These are phyloP conservation scores for Thamnaconus septentrionalis DNA, from an alignment of 2,113 vertebrate genomes.

Conservation along the genomic window DNA sequence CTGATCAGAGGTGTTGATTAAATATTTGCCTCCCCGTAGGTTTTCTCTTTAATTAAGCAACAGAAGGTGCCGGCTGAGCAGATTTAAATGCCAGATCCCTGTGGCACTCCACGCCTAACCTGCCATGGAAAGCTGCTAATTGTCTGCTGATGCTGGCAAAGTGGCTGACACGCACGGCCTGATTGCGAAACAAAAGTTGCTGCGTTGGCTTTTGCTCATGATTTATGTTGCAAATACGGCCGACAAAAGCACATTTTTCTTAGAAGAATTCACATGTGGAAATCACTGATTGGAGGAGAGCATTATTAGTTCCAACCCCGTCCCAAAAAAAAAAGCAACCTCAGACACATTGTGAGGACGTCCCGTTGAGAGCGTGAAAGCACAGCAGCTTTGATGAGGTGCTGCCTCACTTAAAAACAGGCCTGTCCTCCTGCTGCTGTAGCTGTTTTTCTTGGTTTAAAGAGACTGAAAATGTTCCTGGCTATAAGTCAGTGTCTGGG, in stretches of 20 bases:
- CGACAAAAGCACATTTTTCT: conserved; percentile 18
- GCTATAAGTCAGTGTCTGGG: conserved; percentile 8
- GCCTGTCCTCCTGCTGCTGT: conserved; percentile 15
- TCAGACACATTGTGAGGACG: not conserved
- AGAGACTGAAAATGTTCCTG: conserved; percentile 15
- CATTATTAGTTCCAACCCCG: conserved; percentile 24
- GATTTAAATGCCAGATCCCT: conserved; percentile 68
- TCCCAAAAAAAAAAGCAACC: conserved; percentile 5
- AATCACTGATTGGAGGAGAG: conserved; percentile 22
- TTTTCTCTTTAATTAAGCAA: conserved; percentile 69
- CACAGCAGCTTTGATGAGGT: conserved; percentile 17
- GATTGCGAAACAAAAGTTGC: conserved; percentile 43
- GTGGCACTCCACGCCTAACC: conserved; percentile 53
- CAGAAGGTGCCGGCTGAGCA: conserved; percentile 56
- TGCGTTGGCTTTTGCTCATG: conserved; percentile 43
- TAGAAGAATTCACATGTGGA: conserved; percentile 7
- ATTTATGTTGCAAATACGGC: conserved; percentile 36
- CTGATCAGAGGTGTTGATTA: conserved; percentile 61
- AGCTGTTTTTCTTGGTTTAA: conserved; percentile 1
- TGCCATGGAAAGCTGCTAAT: conserved; percentile 64
- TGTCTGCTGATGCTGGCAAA: conserved; percentile 61
- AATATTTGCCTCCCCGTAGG: conserved; percentile 67
- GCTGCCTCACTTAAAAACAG: conserved; percentile 33
- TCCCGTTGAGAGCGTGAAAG: conserved; percentile 14
- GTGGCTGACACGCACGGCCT: conserved; percentile 26